Evolutionary conservation across 2,888 invertebrate genomes (phyloP), one percentile per base, ranked within the genome.

Genomic region (Hypercompe scribonia): DNA sequence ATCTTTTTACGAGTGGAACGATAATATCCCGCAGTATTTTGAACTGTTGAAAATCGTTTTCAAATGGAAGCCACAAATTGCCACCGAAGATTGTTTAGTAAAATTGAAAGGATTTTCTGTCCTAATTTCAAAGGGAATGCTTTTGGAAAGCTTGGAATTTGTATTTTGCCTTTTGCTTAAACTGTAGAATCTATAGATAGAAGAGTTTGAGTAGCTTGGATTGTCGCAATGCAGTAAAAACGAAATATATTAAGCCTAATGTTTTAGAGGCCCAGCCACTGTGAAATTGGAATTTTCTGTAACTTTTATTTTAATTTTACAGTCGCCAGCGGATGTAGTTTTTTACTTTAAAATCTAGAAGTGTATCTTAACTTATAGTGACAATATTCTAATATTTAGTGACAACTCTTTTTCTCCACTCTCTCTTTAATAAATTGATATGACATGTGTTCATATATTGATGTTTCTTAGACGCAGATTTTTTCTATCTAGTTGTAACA

Each of bases 21-120:
- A 74, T 70, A 79, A 61, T 68, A 54, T 61, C 36, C 54, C 21
- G 50, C 42, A 72, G 64, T 24, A 50, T 71, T 72, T 71, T 54
- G 54, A 71, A 71, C 72, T 42, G 58, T 58, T 31, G 15, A 58
- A 61, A 31, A 61, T 46, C 11, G 34, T 34, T 54, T 70, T 64
- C 15, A 64, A 69, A 70, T 46, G n/a, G 18, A 11, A 69, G 15
- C 10, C 36, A 34, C 31, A 68, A 68, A 36, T 54, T 15, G n/a
- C 5, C 18, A 50, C 50, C n/a, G 50, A 54, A 68, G n/a, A 54
- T 28, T 36, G 36, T 3, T 18, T 10, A 18, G 15, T n/a, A 28
- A n/a, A 58, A 28, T 36, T n/a, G 28, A 36, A 36, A 68, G 61
- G 18, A 61, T 18, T n/a, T n/a, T 61, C 18, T 61, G 28, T 31